These are phyloP conservation scores for Nesoenas mayeri DNA, from an alignment of 2,113 vertebrate genomes.

Conservation along the genomic window DNA sequence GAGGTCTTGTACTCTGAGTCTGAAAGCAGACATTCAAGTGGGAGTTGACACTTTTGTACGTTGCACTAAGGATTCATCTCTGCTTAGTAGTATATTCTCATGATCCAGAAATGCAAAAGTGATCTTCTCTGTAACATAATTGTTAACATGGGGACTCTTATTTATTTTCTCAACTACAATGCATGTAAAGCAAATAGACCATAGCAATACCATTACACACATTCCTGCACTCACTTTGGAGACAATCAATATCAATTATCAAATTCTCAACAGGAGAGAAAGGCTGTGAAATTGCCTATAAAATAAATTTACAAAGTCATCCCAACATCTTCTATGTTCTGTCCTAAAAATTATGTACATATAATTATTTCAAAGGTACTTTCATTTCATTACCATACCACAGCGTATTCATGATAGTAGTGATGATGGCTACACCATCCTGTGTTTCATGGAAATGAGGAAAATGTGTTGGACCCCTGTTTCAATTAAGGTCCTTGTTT, in stretches of 20 bases:
- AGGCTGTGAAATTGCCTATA: conserved; percentile 63
- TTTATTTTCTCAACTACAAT: conserved; percentile 58
- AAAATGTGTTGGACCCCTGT: neutral
- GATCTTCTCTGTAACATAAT: conserved; percentile 38
- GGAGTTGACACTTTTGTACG: neutral
- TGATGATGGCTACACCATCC: neutral
- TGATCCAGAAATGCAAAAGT: conserved; percentile 27
- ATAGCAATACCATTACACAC: conserved; percentile 65
- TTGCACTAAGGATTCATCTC: neutral
- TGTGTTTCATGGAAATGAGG: neutral
- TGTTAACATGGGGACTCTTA: conserved; percentile 44
- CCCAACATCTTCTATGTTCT: neutral
- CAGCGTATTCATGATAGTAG: neutral
- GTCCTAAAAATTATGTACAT: neutral
- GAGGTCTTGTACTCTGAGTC: neutral
- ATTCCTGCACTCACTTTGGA: conserved; percentile 56
- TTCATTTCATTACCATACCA: neutral
- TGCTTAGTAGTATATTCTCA: neutral
- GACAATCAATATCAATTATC: conserved; percentile 70
- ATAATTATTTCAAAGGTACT: conserved; percentile 38
- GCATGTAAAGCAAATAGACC: conserved; percentile 63
- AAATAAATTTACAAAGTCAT: conserved; percentile 64
- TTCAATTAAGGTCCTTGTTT: neutral
- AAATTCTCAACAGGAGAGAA: conserved; percentile 51
- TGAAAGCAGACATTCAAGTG: neutral